A percentile compares a stretch with the other conserved stretches of the same genome.
These are phyloP conservation scores for Zosterops hypoxanthus DNA, from an alignment of 2,113 vertebrate genomes.

Conservation along the genomic window DNA sequence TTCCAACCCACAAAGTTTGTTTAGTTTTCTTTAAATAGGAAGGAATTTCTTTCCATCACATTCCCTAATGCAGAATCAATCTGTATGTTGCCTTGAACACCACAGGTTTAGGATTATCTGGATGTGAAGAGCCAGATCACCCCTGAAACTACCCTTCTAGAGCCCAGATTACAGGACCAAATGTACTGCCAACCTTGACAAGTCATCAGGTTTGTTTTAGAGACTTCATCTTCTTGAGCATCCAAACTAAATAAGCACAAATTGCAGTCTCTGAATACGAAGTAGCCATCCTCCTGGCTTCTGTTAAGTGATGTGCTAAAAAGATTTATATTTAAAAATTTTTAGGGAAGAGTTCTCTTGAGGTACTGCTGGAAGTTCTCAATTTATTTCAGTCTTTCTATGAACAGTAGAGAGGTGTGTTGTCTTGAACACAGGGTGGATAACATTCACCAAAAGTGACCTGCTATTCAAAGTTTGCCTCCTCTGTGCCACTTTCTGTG, in stretches of 20 bases:
- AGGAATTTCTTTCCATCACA: not conserved
- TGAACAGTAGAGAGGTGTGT: not conserved
- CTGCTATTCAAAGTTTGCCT: not conserved
- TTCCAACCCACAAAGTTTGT: not conserved
- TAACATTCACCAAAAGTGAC: not conserved
- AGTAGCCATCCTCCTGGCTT: not conserved
- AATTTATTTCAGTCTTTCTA: not conserved
- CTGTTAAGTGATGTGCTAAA: not conserved
- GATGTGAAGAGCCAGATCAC: not conserved
- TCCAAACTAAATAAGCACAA: not conserved
- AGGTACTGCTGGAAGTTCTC: not conserved
- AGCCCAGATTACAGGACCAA: not conserved
- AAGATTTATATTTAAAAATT: not conserved
- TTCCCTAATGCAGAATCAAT: not conserved
- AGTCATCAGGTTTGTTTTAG: constrained; percentile 12
- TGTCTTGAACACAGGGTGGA: not conserved
- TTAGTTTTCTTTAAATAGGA: not conserved
- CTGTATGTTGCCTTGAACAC: not conserved
- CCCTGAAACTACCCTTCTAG: not conserved
- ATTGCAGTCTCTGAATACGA: not conserved
- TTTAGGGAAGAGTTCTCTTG: not conserved
- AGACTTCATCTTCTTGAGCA: not conserved
- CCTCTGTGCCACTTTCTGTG: not conserved
- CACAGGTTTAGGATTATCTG: not conserved
- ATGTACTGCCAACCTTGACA: not conserved